Conservation (phyloP, 2,888 invertebrate genomes). For the Sarcophaga subvicina region DNA sequence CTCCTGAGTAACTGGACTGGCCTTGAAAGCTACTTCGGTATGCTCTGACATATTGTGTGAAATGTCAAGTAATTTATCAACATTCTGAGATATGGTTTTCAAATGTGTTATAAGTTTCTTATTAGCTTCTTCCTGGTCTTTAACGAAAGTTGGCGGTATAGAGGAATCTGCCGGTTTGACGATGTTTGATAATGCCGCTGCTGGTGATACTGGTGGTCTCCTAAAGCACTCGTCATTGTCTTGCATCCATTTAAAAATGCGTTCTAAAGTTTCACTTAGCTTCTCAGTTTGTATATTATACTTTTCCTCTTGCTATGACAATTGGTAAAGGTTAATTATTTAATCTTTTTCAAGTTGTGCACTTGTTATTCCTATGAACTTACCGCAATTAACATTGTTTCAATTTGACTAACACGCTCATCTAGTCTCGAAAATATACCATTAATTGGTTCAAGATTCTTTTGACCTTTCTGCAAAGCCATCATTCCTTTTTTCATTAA, state of each 20-base stretch:
- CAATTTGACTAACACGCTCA: slow-evolving; percentile 89
- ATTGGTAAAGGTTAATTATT: background rate
- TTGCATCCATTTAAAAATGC: slow-evolving; percentile 81
- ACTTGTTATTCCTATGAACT: slow-evolving; percentile 60
- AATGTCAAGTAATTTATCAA: slow-evolving; percentile 74
- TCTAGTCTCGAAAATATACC: slow-evolving; percentile 88
- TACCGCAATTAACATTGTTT: slow-evolving; percentile 89
- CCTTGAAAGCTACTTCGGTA: slow-evolving; percentile 76
- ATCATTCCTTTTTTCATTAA: slow-evolving; percentile 89
- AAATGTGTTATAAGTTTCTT: slow-evolving; percentile 76
- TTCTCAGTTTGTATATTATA: slow-evolving; percentile 80
- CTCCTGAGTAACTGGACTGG: slow-evolving; percentile 76
- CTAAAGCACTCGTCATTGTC: slow-evolving; percentile 80
- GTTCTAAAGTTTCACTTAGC: slow-evolving; percentile 78
- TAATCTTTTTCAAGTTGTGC: background rate
- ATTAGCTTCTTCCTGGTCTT: slow-evolving; percentile 75
- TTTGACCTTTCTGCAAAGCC: slow-evolving; percentile 88
- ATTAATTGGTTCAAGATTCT: slow-evolving; percentile 87
- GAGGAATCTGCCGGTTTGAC: slow-evolving; percentile 61
- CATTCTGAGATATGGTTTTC: slow-evolving; percentile 74
- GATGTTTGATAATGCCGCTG: slow-evolving; percentile 39
- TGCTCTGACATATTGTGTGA: slow-evolving; percentile 76
- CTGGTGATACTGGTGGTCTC: slow-evolving; percentile 72
- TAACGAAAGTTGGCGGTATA: slow-evolving; percentile 73
- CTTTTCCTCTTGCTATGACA: slow-evolving; percentile 80